Percentiles rank a stretch among this genome's conserved stretches.
Evolutionary conservation across 1,140 invertebrate genomes (phyloP).

Genomic region (Sarcophaga peregrina): DNA sequence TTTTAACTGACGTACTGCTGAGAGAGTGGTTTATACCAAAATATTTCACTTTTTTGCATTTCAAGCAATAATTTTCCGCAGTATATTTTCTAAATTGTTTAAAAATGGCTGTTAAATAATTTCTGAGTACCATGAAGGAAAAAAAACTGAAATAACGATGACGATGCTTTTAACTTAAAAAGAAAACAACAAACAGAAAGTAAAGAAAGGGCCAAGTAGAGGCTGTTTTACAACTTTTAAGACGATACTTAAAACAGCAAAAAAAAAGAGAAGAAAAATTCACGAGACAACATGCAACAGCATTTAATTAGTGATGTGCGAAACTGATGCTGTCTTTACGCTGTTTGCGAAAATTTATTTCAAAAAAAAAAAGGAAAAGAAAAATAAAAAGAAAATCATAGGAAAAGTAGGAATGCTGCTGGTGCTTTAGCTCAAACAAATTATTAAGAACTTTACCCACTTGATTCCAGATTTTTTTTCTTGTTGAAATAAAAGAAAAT

Average conservation of each 20-base stretch:
- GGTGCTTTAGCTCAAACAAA: neutral
- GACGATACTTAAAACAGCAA: neutral
- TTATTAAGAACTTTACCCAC: too few species aligned
- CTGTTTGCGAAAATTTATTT: neutral
- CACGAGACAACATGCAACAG: conserved; percentile 31
- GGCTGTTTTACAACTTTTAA: neutral
- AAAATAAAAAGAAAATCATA: neutral
- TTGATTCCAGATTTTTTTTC: too few species aligned
- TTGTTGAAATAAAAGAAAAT: too few species aligned
- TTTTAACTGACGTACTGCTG: too few species aligned
- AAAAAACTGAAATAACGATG: neutral
- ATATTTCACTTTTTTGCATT: too few species aligned
- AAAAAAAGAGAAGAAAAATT: neutral
- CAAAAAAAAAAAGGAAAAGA: neutral
- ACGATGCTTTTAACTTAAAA: conserved; percentile 3
- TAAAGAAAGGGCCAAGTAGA: neutral
- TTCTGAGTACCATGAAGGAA: too few species aligned
- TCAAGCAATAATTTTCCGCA: neutral
- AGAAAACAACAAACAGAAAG: neutral
- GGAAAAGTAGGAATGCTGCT: neutral
- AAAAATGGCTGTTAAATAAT: conserved; percentile 12
- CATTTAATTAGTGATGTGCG: conserved; percentile 44
- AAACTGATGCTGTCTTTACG: conserved; percentile 29
- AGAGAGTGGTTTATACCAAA: too few species aligned
- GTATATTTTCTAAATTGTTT: neutral